Conservation (phyloP, 2,888 invertebrate genomes). For the Ceramica pisi region DNA sequence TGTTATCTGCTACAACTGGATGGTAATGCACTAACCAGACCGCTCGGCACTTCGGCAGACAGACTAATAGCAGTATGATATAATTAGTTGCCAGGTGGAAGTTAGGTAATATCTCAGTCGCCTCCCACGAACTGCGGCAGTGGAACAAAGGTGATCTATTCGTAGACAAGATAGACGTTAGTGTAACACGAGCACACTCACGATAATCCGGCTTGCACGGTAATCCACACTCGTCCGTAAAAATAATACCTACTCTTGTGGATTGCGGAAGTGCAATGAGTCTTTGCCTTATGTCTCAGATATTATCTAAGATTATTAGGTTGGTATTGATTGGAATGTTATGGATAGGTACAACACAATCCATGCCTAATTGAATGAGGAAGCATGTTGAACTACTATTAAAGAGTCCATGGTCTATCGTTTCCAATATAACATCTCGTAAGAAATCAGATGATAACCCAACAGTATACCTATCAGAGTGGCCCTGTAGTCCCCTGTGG, state of each 20-base stretch:
- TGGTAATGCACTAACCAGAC: conserved; percentile 23
- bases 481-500: too few relatives aligned
- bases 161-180: conserved; percentile 40
- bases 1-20: conserved; percentile 4
- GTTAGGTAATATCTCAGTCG: conserved; percentile 27
- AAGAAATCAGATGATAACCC: too few relatives aligned
- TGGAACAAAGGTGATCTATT: conserved; percentile 60
- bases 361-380: background rate
- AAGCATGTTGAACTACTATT: too few relatives aligned
- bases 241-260: conserved; percentile 50
- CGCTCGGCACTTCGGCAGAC: background rate
- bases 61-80: conserved; percentile 14
- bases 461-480: too few relatives aligned
- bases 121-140: conserved; percentile 29
- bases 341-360: background rate
- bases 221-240: conserved; percentile 44
- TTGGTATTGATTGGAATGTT: background rate
- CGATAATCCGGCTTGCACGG: conserved; percentile 30
- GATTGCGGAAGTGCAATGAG: conserved; percentile 36
- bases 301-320: background rate
- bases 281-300: background rate
- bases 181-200: conserved; percentile 43
- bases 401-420: too few relatives aligned
- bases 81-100: conserved; percentile 46
- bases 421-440: too few relatives aligned